Conservation (phyloP, 2,113 vertebrate species). For the Neotragus moschatus region DNA sequence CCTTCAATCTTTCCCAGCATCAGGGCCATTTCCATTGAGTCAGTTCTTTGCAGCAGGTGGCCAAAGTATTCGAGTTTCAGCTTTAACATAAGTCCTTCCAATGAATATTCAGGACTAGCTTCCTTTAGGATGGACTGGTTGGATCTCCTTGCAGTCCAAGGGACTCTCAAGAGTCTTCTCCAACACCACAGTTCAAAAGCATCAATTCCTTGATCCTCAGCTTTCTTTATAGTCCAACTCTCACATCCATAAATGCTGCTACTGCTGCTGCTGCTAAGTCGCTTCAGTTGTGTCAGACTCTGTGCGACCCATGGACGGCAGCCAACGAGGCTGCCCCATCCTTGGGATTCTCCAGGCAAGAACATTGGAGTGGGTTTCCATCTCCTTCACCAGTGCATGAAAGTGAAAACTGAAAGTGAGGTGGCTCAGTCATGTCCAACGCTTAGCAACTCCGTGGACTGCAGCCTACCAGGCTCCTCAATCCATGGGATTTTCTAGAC, state of each 20-base stretch:
- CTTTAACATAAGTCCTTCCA: background rate
- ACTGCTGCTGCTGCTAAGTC: background rate
- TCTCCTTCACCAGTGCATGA: background rate
- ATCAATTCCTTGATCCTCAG: background rate
- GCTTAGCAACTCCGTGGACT: background rate
- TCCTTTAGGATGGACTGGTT: background rate
- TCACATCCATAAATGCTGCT: background rate
- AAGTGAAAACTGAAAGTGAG: background rate
- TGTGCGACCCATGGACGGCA: accelerated
- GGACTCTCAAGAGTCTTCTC: background rate
- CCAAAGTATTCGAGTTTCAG: background rate
- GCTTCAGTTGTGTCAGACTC: accelerated
- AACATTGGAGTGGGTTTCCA: background rate
- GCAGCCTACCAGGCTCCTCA: background rate
- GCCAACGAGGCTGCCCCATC: background rate
- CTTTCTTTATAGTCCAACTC: background rate
- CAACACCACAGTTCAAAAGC: background rate
- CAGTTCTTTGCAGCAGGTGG: background rate
- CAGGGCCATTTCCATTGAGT: background rate
- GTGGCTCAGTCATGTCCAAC: background rate
- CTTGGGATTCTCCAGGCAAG: background rate
- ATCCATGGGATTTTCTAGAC: background rate
- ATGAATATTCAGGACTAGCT: background rate
- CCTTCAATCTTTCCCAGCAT: background rate
- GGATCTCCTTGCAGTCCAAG: background rate